Evolutionary conservation across 1,140 invertebrate species (phyloP), one percentile per base, ranked within the genome.

Genomic region (Solenopsis fugax): DNA sequence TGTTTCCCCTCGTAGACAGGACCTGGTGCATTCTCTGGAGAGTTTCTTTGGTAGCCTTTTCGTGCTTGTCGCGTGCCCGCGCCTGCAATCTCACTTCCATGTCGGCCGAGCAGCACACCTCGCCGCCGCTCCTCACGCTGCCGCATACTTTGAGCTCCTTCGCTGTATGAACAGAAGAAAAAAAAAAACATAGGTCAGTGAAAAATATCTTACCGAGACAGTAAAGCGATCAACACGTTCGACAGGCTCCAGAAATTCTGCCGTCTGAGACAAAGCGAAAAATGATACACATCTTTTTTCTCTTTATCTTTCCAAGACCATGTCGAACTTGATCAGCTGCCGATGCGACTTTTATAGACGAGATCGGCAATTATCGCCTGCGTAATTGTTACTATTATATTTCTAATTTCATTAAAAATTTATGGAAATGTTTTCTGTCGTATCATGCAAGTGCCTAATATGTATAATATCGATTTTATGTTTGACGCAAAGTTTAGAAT

Each of bases 71-170:
- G 24, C 93, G 92, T 56, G 95, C 93, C 82, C 92, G 93, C 18
- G 94, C 94, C 84, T 95, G 95, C 29, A 95, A 80, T 85, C 93
- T 93, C 76, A 93, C 50, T 76, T 95, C 95, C 95, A 95, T 95
- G 87, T 95, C 95, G 24, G 94, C 93, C 7, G 95, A 94, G 76
- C 95, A 95, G 81, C 95, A 95, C 6, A 95, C 95, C 84, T 95
- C 94, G 45, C 95, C 94, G 37, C 95, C 94, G 67, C 93, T 95
- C 69, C 93, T 94, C 88, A 93, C 91, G 37, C 95, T 94, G 73
- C 94, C 94, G 85, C 95, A 95, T 89, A 93, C 93, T 88, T 93
- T 95, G 69, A 95, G 88, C 90, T 95, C 95, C 88, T 92, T 94
- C n/a, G 95, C 95, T 95, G 91, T 18, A 93, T 88, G 29, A 21